Percentiles rank a stretch among this genome's conserved stretches.
phyloP scores from a whole-genome alignment of 2,888 invertebrate species.

The Baronia brevicornis region DNA sequence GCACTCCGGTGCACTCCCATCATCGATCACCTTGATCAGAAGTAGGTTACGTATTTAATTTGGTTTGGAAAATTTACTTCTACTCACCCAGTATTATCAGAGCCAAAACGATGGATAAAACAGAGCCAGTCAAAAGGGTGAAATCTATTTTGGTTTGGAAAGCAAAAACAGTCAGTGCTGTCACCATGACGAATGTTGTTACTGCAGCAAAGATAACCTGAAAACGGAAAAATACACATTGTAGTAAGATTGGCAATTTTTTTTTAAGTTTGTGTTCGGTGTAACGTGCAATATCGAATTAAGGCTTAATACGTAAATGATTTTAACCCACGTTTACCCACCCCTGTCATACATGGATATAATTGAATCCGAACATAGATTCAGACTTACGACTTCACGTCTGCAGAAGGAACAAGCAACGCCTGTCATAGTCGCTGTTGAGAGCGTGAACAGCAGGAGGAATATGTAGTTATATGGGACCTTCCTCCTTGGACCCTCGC shows the following conservation, averaged over 20 bases:
- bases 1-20: too few species aligned
- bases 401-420: conserved; percentile 79
- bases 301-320: too few species aligned
- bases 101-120: conserved; percentile 85
- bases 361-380: background rate
- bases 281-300: too few species aligned
- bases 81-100: conserved; percentile 82
- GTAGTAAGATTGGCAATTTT: background rate
- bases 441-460: conserved; percentile 87
- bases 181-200: conserved; percentile 88
- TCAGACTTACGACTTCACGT: conserved; percentile 73
- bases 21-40: background rate
- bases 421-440: conserved; percentile 88
- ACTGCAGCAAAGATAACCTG: conserved; percentile 92
- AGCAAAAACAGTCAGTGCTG: conserved; percentile 92
- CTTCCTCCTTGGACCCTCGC: conserved; percentile 86
- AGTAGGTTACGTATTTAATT: too few species aligned
- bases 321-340: background rate
- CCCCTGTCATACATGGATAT: background rate
- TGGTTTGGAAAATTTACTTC: too few species aligned
- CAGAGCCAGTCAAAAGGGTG: conserved; percentile 83
- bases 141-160: conserved; percentile 95
- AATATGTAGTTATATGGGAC: conserved; percentile 93
- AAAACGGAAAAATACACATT: conserved; percentile 14
- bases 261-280: too few species aligned